These are phyloP conservation scores for Thera britannica DNA, from an alignment of 2,888 invertebrate genomes.

Conservation along the genomic window DNA sequence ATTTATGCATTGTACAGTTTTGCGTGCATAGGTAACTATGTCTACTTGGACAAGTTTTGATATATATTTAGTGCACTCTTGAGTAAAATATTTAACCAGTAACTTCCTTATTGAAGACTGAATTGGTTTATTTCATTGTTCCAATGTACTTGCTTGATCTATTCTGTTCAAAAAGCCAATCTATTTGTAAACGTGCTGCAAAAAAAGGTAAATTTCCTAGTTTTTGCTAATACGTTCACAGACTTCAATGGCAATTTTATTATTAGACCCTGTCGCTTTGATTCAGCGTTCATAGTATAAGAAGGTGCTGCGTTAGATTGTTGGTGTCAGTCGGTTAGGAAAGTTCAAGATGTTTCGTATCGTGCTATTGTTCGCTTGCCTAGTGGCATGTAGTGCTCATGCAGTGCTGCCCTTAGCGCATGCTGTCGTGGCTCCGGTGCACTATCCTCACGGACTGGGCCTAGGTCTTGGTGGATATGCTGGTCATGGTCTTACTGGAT, in stretches of 20 bases:
- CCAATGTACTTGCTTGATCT: constrained; percentile 36
- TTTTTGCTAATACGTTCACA: constrained; percentile 59
- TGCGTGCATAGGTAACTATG: no score
- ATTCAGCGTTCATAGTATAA: constrained; percentile 67
- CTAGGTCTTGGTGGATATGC: constrained; percentile 30
- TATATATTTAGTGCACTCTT: background rate
- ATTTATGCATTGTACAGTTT: constrained; percentile 35
- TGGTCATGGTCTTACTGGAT: constrained; percentile 48
- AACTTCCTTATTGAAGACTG: background rate
- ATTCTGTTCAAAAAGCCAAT: constrained; percentile 45
- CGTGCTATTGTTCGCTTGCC: constrained; percentile 54
- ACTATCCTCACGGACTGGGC: constrained; percentile 42
- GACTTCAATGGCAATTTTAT: constrained; percentile 65
- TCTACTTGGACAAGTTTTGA: no score
- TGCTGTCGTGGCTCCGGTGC: constrained; percentile 49
- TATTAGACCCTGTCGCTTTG: constrained; percentile 70
- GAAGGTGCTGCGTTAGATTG: constrained; percentile 52
- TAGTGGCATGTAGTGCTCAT: constrained; percentile 60
- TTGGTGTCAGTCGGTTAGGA: constrained; percentile 54
- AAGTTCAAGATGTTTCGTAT: constrained; percentile 60
- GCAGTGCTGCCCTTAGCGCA: constrained; percentile 57
- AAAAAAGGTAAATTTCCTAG: constrained; percentile 53
- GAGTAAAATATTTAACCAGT: background rate
- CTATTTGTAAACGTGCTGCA: constrained; percentile 48
- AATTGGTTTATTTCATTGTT: constrained; percentile 33